Percentiles rank a stretch among this genome's conserved stretches.
phyloP scores from a whole-genome alignment of 2,888 invertebrate species.

The Nebria brevicollis region DNA sequence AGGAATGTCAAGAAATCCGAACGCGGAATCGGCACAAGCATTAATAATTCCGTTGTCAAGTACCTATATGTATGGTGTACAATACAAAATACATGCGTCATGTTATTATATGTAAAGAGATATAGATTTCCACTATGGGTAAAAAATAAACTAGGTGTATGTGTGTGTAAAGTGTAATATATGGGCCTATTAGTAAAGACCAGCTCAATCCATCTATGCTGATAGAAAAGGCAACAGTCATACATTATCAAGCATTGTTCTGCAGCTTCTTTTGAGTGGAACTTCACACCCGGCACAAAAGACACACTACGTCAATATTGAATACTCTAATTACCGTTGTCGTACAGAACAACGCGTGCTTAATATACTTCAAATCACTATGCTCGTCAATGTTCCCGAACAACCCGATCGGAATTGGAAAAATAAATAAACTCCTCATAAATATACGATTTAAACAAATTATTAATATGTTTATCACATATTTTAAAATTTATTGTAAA shows the following conservation, averaged over 20 bases:
- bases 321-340: neutral
- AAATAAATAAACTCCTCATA: too few species aligned
- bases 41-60: slow-evolving; percentile 41
- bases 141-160: neutral
- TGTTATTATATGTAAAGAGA: slow-evolving; percentile 34
- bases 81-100: slow-evolving; percentile 36
- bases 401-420: too few species aligned
- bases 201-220: slow-evolving; percentile 20
- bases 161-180: slow-evolving; percentile 31
- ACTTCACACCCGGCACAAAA: slow-evolving; percentile 21
- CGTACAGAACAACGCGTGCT: too few species aligned
- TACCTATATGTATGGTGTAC: slow-evolving; percentile 13
- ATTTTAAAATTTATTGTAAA: too few species aligned
- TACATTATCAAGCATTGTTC: slow-evolving; percentile 34
- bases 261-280: neutral
- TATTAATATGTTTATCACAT: too few species aligned
- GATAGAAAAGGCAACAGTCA: slow-evolving; percentile 43
- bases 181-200: slow-evolving; percentile 40
- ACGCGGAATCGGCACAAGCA: slow-evolving; percentile 26
- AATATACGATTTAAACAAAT: too few species aligned
- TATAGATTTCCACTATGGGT: slow-evolving; percentile 32
- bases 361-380: too few species aligned
- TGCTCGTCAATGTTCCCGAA: too few species aligned
- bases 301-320: neutral
- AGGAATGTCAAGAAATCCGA: slow-evolving; percentile 11